A percentile compares a stretch with the other conserved stretches of the same genome.
Conservation (phyloP, 2,113 vertebrate species). For the Tetrax tetrax region DNA sequence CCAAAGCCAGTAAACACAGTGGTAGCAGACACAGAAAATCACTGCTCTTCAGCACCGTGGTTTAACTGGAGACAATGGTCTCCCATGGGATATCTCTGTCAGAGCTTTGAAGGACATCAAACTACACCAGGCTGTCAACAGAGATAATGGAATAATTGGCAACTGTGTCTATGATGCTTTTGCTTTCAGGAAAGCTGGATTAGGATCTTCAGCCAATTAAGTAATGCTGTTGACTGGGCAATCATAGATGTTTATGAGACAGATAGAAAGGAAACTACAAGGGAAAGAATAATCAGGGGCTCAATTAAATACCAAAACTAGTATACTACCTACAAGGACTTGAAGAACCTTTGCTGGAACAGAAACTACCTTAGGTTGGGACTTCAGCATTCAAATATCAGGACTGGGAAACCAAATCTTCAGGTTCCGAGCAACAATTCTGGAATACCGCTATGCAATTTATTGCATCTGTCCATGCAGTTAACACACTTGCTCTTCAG, state of each 20-base stretch:
- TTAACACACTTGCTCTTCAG: neutral
- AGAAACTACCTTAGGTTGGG: neutral
- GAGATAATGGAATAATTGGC: slow-evolving; percentile 65
- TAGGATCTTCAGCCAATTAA: slow-evolving; percentile 64
- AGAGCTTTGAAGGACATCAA: slow-evolving; percentile 64
- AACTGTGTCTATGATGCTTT: slow-evolving; percentile 12
- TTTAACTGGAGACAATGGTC: slow-evolving; percentile 17
- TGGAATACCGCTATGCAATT: neutral
- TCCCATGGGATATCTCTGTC: slow-evolving; percentile 52
- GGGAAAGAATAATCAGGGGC: neutral
- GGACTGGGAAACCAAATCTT: neutral
- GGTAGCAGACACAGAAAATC: slow-evolving; percentile 12
- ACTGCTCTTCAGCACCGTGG: neutral
- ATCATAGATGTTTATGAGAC: slow-evolving; percentile 41
- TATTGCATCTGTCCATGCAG: neutral
- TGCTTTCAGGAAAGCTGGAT: slow-evolving; percentile 51
- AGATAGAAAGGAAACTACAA: slow-evolving; percentile 7
- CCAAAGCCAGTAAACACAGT: neutral
- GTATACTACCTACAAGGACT: neutral
- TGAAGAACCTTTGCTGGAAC: neutral
- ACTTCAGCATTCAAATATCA: neutral
- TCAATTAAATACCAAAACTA: neutral
- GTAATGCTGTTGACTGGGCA: slow-evolving; percentile 27
- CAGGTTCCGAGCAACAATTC: neutral
- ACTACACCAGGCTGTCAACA: slow-evolving; percentile 41